phyloP scores from a whole-genome alignment of 2,888 invertebrate species.

The Papilio protenor region DNA sequence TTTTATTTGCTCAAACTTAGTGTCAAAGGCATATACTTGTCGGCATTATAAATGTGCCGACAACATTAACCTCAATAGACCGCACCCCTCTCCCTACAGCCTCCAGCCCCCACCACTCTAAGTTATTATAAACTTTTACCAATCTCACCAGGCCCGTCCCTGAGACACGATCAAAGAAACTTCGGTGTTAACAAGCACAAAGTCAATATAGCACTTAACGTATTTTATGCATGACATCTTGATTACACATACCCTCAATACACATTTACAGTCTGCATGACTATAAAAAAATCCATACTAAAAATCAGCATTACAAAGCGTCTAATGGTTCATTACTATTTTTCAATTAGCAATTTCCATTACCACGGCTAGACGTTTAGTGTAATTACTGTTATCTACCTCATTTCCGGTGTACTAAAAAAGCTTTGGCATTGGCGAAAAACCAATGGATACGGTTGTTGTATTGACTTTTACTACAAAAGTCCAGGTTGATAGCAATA shows the following conservation, averaged over 20 bases:
- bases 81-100: neutral
- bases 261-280: neutral
- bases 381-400: too few species aligned
- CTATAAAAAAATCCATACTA: neutral
- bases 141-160: conserved; percentile 46
- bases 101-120: conserved; percentile 37
- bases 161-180: conserved; percentile 51
- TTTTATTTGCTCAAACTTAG: conserved; percentile 37
- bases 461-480: too few species aligned
- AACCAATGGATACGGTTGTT: too few species aligned
- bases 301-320: too few species aligned
- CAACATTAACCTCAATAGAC: conserved; percentile 44
- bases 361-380: too few species aligned
- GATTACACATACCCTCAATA: neutral
- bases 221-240: conserved; percentile 24
- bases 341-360: too few species aligned
- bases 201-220: conserved; percentile 45
- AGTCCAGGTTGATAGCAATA: too few species aligned
- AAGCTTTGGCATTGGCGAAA: too few species aligned
- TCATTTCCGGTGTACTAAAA: too few species aligned
- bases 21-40: conserved; percentile 27
- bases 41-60: conserved; percentile 35
- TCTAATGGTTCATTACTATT: too few species aligned
- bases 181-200: conserved; percentile 50
- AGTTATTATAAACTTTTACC: conserved; percentile 51